Evolutionary conservation across 92 coral and sea anemone genomes (phyloP).

Genomic region (Porites evermanni): DNA sequence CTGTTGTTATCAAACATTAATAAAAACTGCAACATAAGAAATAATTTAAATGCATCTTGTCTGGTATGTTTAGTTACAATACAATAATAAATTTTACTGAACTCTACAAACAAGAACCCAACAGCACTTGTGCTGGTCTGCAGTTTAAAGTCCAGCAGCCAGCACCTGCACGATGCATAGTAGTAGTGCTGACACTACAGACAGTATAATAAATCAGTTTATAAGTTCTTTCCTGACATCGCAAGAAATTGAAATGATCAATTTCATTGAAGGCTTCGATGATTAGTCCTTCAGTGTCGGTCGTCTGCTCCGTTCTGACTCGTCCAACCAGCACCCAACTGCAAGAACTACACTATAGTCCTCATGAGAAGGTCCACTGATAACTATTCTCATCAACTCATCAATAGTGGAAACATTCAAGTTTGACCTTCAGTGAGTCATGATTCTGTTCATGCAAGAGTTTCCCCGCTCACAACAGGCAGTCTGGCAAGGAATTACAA

Average conservation of each 20-base stretch:
- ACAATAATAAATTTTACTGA: conserved; percentile 13
- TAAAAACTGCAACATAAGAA: not conserved
- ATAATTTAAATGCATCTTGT: not conserved
- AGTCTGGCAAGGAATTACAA: conserved; percentile 46
- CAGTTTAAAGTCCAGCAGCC: not conserved
- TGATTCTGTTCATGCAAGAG: conserved; percentile 37
- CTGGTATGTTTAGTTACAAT: not conserved
- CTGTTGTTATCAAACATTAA: not conserved
- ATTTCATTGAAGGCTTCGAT: conserved; percentile 22
- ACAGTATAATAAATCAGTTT: too few relatives aligned
- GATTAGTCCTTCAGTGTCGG: conserved; percentile 48
- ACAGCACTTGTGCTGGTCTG: conserved; percentile 12
- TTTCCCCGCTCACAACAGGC: conserved; percentile 53
- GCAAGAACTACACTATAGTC: conserved; percentile 49
- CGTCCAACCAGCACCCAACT: conserved; percentile 51
- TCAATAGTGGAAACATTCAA: conserved; percentile 43
- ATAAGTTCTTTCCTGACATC: too few relatives aligned
- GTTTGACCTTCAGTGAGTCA: conserved; percentile 54
- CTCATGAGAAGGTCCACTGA: conserved; percentile 55
- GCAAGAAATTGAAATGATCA: not conserved
- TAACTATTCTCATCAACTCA: conserved; percentile 48
- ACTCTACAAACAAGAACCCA: conserved; percentile 25
- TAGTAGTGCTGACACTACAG: too few relatives aligned
- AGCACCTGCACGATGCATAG: conserved; percentile 3
- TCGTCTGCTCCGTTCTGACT: conserved; percentile 43